A percentile compares a stretch with the other conserved stretches of the same genome.
Evolutionary conservation across 2,797 vertebrate genomes (phyloP).

Genomic region (Fundulus diaphanus): DNA sequence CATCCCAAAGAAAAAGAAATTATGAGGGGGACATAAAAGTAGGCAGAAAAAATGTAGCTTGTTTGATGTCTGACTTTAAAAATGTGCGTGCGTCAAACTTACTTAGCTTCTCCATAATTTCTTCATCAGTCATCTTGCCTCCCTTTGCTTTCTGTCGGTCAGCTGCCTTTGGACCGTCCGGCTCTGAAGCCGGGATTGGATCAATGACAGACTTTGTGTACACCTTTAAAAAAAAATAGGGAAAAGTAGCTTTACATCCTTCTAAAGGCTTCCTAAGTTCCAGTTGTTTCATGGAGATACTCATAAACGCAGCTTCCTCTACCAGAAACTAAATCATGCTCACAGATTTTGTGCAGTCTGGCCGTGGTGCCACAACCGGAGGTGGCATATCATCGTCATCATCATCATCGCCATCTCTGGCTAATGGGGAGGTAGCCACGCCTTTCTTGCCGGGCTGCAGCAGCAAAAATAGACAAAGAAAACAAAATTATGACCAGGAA

Average conservation of each 20-base stretch:
- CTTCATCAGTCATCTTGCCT: conserved; percentile 96
- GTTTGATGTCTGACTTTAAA: conserved; percentile 8
- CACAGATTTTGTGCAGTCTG: conserved; percentile 97
- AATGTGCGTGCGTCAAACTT: conserved; percentile 57
- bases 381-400: conserved; percentile 91
- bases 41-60: conserved; percentile 1
- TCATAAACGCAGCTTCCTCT: background rate
- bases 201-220: conserved; percentile 96
- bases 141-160: conserved; percentile 93
- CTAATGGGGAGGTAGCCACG: conserved; percentile 81
- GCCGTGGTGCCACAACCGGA: conserved; percentile 92
- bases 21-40: background rate
- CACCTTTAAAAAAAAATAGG: conserved; percentile 75
- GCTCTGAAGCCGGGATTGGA: conserved; percentile 85
- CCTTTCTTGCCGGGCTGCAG: conserved; percentile 87
- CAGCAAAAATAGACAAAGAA: background rate
- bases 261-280: background rate
- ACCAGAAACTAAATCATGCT: conserved; percentile 54
- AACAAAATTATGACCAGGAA: background rate
- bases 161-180: conserved; percentile 83
- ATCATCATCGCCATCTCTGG: conserved; percentile 85
- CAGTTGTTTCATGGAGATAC: background rate
- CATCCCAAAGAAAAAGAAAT: background rate
- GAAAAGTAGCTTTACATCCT: background rate
- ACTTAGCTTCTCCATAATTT: conserved; percentile 99